Percentiles rank a stretch among this genome's conserved stretches.
Evolutionary conservation across 2,797 vertebrate genomes (phyloP).

Genomic region (Tamandua tetradactyla): DNA sequence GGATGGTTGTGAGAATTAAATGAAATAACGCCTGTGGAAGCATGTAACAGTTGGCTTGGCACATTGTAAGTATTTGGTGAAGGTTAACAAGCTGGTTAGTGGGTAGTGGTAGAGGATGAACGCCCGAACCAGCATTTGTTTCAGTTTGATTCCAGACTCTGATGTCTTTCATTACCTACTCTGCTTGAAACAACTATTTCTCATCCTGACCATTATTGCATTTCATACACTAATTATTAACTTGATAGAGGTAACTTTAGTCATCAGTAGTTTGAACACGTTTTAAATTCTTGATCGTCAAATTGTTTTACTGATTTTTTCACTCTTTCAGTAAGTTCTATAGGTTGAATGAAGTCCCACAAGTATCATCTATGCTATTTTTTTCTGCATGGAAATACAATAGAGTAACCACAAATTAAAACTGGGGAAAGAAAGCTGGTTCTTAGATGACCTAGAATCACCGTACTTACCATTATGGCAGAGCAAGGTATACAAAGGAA

Average conservation of each 20-base stretch:
- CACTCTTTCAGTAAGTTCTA: background rate
- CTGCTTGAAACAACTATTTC: background rate
- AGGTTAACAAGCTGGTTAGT: fast-evolving
- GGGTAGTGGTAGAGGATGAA: background rate
- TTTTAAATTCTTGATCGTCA: background rate
- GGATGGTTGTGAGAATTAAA: background rate
- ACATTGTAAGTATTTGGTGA: background rate
- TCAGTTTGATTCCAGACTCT: background rate
- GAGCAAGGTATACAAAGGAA: background rate
- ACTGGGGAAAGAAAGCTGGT: background rate
- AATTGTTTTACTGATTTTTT: background rate
- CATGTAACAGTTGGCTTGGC: background rate
- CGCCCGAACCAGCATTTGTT: background rate
- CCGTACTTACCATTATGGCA: background rate
- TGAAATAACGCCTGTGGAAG: background rate
- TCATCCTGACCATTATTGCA: background rate
- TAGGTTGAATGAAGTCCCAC: background rate
- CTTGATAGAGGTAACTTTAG: background rate
- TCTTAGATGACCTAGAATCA: background rate
- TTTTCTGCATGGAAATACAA: background rate
- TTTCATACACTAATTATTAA: background rate
- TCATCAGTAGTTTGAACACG: background rate
- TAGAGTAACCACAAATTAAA: background rate
- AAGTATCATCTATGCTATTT: background rate
- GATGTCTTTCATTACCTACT: background rate